Base-by-base conservation (phyloP, 1,140 invertebrate genomes). In the Brachionus angularis region DNA sequence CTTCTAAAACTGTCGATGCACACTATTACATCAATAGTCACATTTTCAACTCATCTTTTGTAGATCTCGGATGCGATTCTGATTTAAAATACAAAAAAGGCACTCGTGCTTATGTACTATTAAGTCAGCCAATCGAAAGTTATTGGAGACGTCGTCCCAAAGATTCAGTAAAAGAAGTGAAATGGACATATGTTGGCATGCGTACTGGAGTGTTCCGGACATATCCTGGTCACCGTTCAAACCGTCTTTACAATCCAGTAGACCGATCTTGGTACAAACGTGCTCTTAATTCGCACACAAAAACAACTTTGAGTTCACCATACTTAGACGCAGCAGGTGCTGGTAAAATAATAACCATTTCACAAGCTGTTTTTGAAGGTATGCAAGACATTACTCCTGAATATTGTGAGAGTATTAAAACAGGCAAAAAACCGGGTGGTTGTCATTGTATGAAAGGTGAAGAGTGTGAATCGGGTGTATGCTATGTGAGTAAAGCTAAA, bases 171-270 rank as follows among this genome's bases (percentile, higher is more conserved):
- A 76, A 79, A 42, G 78, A 83, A 71, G 76, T 83, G 10, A 83
- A 81, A 73, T 83, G 81, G 81, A 82, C 81, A 7, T 82, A 83
- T 75, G 80, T 83, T 47, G 81, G 81, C 3, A 76, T 83, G 72
- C 73, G 81, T 21, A 80, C 79, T 74, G 81, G 81, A 3, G 80
- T 83, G n/a, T 83, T 83, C 72, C 74, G 81, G 52, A 82, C 81
- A 1, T 83, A 81, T 73, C 81, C 81, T 58, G 81, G 80, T 27
- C 81, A 83, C 64, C 75, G 80, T 47, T 82, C 81, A 39, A 77
- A 73, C 4, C 75, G 81, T 33, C 74, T 73, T 25, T 83, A 83
- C 74, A 79, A 83, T 72, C 78, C 79, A 8, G 79, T 79, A 1
- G 81, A 79, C 62, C 76, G 81, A 46, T 78, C 81, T 3, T 82